Base-by-base conservation (phyloP, 1,140 invertebrate species). In the Drosophila kanapiae region DNA sequence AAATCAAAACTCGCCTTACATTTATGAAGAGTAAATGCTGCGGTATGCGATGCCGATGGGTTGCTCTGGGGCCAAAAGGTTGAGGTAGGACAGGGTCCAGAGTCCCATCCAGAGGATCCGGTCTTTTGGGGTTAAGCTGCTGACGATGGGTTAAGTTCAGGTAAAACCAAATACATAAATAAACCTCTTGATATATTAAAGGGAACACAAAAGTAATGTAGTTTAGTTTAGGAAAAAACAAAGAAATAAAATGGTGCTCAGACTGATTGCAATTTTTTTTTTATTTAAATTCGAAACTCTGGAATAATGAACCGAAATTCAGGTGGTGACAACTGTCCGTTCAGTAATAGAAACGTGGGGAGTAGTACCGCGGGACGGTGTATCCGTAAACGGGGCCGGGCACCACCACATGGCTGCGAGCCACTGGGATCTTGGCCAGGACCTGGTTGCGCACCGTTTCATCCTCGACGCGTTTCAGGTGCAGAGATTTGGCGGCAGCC, bases 1-100 rank as follows among this genome's bases (percentile, higher is more conserved):
- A 91, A 90, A 91, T 82, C 81, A 91, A 90, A 90, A 91, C 58
- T 84, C 49, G 47, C 33, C 35, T 61, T 51, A 60, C 70, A 65
- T 64, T 88, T 78, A 84, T 88, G 77, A 80, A 63, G 70, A 64
- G 60, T 77, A 48, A 47, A 51, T 47, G 63, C 48, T 56, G 57
- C 57, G 59, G 60, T 29, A 65, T 57, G 60, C 35, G 29, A 37
- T 9, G 33, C 16, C 33, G 51, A 56, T 27, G 37, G 61, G n/a
- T 63, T 35, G n/a, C 18, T 27, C 60, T 27, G 62, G 61, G 67
- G 62, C 63, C 59, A 67, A 70, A 70, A 70, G 67, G 62, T 76
- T 77, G 62, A 42, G 63, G 62, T 67, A 75, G 72, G 75, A 47
- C 62, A 29, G 31, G 40, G 37, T 54, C 31, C 63, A 23, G 40